These are phyloP conservation scores for Thalassophryne amazonica DNA, from an alignment of 2,797 vertebrate species.

Conservation along the genomic window DNA sequence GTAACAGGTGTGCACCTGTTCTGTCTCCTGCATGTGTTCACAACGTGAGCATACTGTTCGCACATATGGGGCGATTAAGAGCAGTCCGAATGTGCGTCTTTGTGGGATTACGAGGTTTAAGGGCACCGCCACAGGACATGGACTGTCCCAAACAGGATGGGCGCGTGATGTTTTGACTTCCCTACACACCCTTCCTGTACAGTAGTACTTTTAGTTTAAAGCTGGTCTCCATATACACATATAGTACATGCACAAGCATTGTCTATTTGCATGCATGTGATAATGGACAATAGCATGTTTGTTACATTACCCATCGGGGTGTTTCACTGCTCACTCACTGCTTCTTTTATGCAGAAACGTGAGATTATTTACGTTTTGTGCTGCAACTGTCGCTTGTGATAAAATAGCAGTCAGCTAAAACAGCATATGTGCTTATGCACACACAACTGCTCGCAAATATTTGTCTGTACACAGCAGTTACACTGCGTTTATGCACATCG, in stretches of 20 bases:
- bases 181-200: slow-evolving; percentile 83
- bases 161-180: slow-evolving; percentile 80
- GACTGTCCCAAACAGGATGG: slow-evolving; percentile 85
- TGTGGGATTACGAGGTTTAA: slow-evolving; percentile 58
- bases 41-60: slow-evolving; percentile 32
- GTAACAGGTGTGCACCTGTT: slow-evolving; percentile 73
- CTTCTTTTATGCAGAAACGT: slow-evolving; percentile 30
- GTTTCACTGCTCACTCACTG: slow-evolving; percentile 49
- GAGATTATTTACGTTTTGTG: slow-evolving; percentile 33
- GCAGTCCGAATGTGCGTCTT: slow-evolving; percentile 31
- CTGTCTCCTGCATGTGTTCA: slow-evolving; percentile 35
- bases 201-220: slow-evolving; percentile 58
- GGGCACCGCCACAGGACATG: slow-evolving; percentile 73
- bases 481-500: slow-evolving; percentile 34
- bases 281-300: slow-evolving; percentile 8
- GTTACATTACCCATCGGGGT: slow-evolving; percentile 21
- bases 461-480: slow-evolving; percentile 45
- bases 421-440: slow-evolving; percentile 32
- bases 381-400: slow-evolving; percentile 34
- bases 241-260: slow-evolving; percentile 2
- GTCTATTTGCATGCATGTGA: neutral
- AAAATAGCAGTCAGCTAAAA: slow-evolving; percentile 61
- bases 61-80: slow-evolving; percentile 63
- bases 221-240: slow-evolving; percentile 23
- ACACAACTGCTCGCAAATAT: slow-evolving; percentile 48